Evolutionary conservation across 2,797 vertebrate species (phyloP), one percentile per base, ranked within the genome.

Genomic region (Semotilus atromaculatus): DNA sequence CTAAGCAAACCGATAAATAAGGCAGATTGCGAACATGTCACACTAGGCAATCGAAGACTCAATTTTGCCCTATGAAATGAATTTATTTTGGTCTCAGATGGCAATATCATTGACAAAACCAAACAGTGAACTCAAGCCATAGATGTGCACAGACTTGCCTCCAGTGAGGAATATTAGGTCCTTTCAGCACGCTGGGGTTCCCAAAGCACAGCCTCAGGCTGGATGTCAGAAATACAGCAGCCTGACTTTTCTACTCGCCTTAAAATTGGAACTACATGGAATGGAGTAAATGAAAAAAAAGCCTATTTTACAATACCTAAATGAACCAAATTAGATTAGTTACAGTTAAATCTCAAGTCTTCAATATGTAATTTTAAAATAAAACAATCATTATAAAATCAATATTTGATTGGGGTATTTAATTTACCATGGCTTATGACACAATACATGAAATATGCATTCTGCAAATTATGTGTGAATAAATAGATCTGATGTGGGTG

Each of bases 131-230:
- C 21, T 23, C 23, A 60, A 77, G 36, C 36, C 53, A 60, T 62
- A 26, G 55, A 77, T 77, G 75, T 77, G 34, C 0, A 1, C 75
- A 77, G 55, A 60, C 36, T 60, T 40, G 36, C 75, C 73, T 60
- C 75, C n/a, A 60, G 75, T 43, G 55, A 43, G 55, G 2, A 29
- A 77, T 62, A 77, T 13, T 29, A 77, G 16, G 75, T 43, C 36
- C 75, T 62, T 14, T 77, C 55, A 62, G 36, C 38, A 38, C 7
- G n/a, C 36, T 43, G 55, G 34, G 75, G 23, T 62, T 62, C 75
- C 55, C 75, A 77, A 29, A 62, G 55, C 53, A 62, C 75, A 62
- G 36, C 75, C 75, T 77, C n/a, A 18, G 75, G 75, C 36, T 77
- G 16, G 16, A 62, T 77, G n/a, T 77, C 75, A 77, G 55, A 62